Conservation (phyloP, 2,888 invertebrate species). For the Hirtodrosophila duncani region DNA sequence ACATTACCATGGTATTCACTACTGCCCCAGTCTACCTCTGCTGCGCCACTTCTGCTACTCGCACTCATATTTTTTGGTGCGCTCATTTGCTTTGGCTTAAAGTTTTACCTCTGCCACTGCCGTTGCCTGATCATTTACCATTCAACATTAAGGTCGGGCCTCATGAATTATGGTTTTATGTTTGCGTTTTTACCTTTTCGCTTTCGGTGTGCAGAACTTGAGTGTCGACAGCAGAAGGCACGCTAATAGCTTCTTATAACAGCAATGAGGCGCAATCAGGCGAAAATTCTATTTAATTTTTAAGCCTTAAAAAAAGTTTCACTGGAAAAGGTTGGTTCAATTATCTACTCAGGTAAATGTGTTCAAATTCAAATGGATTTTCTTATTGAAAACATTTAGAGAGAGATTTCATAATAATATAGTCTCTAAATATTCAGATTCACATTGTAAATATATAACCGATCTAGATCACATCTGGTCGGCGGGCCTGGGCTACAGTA, state of each 20-base stretch:
- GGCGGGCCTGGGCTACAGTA: no score
- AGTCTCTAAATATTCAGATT: no score
- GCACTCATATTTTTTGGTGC: conserved; percentile 5
- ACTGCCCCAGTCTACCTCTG: conserved; percentile 10
- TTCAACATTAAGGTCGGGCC: conserved; percentile 56
- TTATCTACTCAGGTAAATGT: background rate
- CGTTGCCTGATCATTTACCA: conserved; percentile 59
- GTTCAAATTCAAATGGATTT: no score
- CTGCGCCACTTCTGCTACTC: background rate
- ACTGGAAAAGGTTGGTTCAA: background rate
- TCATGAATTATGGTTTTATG: conserved; percentile 64
- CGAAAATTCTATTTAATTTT: conserved; percentile 28
- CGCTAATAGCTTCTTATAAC: conserved; percentile 62
- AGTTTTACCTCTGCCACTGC: conserved; percentile 10
- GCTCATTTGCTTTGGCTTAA: conserved; percentile 37
- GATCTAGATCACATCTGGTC: no score
- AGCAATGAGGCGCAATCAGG: conserved; percentile 40
- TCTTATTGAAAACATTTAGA: no score
- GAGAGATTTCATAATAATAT: no score
- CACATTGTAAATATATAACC: no score
- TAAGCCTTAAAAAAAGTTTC: conserved; percentile 2
- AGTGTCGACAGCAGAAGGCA: conserved; percentile 33
- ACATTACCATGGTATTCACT: conserved; percentile 35
- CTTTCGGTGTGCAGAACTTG: conserved; percentile 16
- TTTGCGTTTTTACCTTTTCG: conserved; percentile 34